Evolutionary conservation across 2,888 invertebrate genomes (phyloP), one percentile per base, ranked within the genome.

Genomic region (Volucella inflata): DNA sequence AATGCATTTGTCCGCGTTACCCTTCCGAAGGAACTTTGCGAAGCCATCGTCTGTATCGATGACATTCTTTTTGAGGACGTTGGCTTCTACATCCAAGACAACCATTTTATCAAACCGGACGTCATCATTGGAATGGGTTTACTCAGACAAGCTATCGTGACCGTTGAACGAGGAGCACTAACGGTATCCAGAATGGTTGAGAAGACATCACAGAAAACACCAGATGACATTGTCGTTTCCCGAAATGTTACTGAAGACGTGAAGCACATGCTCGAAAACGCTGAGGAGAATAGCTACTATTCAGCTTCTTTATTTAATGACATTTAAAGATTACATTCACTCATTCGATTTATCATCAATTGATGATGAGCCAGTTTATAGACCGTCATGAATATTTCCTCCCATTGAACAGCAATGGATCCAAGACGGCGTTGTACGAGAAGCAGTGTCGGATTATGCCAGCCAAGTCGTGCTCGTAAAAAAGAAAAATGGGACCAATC

Each of bases 1-100:
- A 30, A 12, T 44, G 30, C 11, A 51, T 74, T 64, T 21, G 40
- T 36, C 74, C 74, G 42, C 10, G 38, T 57, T 55, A 53, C 55
- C 6, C 46, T n/a, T 74, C 51, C n/a, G n/a, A n/a, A n/a, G n/a
- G n/a, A n/a, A n/a, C n/a, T n/a, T n/a, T n/a, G n/a, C n/a, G n/a
- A n/a, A n/a, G n/a, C n/a, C n/a, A n/a, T n/a, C n/a, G n/a, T n/a
- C n/a, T n/a, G n/a, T n/a, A n/a, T n/a, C n/a, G n/a, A n/a, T n/a
- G n/a, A n/a, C n/a, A n/a, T n/a, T n/a, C n/a, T n/a, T n/a, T n/a
- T n/a, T n/a, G n/a, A n/a, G n/a, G n/a, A n/a, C n/a, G n/a, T n/a
- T n/a, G n/a, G n/a, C n/a, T n/a, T n/a, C n/a, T n/a, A n/a, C n/a
- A n/a, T n/a, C n/a, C n/a, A n/a, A 42, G 8, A n/a, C n/a, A n/a